A percentile compares a stretch with the other conserved stretches of the same genome.
These are phyloP conservation scores for Porites australiensis DNA, from an alignment of 64 coral and sea anemone species.

Conservation along the genomic window DNA sequence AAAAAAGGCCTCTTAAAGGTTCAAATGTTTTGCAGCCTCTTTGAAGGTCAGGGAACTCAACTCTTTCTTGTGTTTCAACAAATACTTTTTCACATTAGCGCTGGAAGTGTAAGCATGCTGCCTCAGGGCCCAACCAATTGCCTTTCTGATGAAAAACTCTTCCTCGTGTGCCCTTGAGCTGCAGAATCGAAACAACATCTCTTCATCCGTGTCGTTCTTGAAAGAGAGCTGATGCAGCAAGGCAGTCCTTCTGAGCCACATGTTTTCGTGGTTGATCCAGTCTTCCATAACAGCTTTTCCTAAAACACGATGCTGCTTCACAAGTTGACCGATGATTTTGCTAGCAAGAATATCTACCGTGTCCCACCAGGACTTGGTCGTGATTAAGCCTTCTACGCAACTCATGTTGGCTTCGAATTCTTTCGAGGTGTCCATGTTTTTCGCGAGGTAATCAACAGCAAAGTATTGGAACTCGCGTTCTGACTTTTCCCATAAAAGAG, in stretches of 20 bases:
- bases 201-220: conserved; percentile 83
- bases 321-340: conserved; percentile 74
- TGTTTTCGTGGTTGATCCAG: conserved; percentile 96
- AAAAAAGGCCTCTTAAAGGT: background rate
- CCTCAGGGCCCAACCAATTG: conserved; percentile 93
- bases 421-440: conserved; percentile 51
- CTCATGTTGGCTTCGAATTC: conserved; percentile 84
- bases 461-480: conserved; percentile 92
- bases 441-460: conserved; percentile 87
- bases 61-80: conserved; percentile 70
- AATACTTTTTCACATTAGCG: conserved; percentile 76
- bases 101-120: conserved; percentile 66
- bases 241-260: conserved; percentile 94
- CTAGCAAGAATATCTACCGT: conserved; percentile 80
- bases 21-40: conserved; percentile 80
- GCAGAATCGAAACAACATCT: conserved; percentile 90
- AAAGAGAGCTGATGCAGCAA: conserved; percentile 91
- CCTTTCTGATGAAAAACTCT: conserved; percentile 98
- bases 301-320: conserved; percentile 57
- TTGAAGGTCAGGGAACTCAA: conserved; percentile 87
- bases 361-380: conserved; percentile 97
- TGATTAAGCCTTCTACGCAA: conserved; percentile 71
- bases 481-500: conserved; percentile 77
- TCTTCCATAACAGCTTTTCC: conserved; percentile 82
- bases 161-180: conserved; percentile 76